Conservation (phyloP, 30 jellyfish, hydroid and myxozoan species). For the Haliclystus octoradiatus region DNA sequence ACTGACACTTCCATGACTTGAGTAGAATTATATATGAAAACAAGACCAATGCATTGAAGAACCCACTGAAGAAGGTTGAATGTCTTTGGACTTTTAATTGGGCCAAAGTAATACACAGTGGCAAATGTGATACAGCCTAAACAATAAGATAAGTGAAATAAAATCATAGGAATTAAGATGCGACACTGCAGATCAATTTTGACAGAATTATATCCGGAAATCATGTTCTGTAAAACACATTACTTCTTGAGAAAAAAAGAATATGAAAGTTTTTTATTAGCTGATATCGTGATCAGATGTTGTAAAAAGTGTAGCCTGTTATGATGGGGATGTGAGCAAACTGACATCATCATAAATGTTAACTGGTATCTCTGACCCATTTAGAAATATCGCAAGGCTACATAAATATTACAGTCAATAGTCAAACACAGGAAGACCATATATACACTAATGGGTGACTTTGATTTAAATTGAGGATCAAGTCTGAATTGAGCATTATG, state of each 20-base stretch:
- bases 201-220: too few relatives aligned
- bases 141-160: background rate
- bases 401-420: background rate
- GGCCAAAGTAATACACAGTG: constrained; percentile 66
- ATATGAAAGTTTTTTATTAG: too few relatives aligned
- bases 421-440: background rate
- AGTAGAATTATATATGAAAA: constrained; percentile 43
- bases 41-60: constrained; percentile 59
- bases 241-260: too few relatives aligned
- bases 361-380: too few relatives aligned
- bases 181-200: too few relatives aligned
- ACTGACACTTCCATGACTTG: constrained; percentile 49
- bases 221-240: too few relatives aligned
- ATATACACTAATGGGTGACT: background rate
- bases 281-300: too few relatives aligned
- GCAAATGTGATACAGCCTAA: constrained; percentile 68
- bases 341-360: too few relatives aligned
- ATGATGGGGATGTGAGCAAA: too few relatives aligned
- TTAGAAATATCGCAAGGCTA: too few relatives aligned
- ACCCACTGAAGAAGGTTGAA: constrained; percentile 70
- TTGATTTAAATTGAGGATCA: background rate
- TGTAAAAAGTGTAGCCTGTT: too few relatives aligned
- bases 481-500: background rate
- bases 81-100: constrained; percentile 43
- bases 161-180: background rate